Evolutionary conservation across 2,888 invertebrate species (phyloP).

Genomic region (Aleiodes leptofemur): DNA sequence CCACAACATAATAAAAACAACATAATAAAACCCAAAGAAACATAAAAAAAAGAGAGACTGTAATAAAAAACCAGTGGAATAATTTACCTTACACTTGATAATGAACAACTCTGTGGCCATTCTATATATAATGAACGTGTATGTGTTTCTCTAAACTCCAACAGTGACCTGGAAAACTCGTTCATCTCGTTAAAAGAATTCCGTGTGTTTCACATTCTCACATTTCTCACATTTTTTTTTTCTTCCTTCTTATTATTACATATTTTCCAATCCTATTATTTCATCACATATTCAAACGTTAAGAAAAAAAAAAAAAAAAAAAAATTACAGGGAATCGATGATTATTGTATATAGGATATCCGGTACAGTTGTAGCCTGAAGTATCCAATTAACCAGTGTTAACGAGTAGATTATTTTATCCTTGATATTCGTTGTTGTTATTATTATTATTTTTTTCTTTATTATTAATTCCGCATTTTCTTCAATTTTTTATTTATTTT

Average conservation of each 20-base stretch:
- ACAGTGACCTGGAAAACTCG: too few relatives aligned
- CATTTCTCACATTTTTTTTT: too few relatives aligned
- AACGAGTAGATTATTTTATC: constrained; percentile 10
- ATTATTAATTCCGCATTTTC: not conserved
- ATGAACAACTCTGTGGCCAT: constrained; percentile 1
- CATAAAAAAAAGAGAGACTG: constrained; percentile 5
- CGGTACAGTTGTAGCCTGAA: constrained; percentile 10
- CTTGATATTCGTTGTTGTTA: constrained; percentile 14
- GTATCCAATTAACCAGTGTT: constrained; percentile 11
- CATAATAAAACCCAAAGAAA: not conserved
- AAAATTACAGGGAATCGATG: constrained; percentile 7
- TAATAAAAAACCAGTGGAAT: not conserved
- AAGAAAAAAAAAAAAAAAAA: not conserved
- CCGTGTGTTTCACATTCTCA: too few relatives aligned
- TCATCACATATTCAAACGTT: too few relatives aligned
- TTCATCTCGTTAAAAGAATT: too few relatives aligned
- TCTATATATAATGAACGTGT: too few relatives aligned
- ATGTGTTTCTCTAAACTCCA: too few relatives aligned
- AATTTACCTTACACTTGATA: constrained; percentile 25
- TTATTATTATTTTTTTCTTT: constrained; percentile 1
- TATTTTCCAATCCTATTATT: too few relatives aligned
- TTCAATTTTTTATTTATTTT: not conserved
- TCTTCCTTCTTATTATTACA: too few relatives aligned
- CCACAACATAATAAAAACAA: not conserved
- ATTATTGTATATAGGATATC: constrained; percentile 8